phyloP scores from a whole-genome alignment of 2,888 invertebrate genomes.

The Drosophila melanocephala region DNA sequence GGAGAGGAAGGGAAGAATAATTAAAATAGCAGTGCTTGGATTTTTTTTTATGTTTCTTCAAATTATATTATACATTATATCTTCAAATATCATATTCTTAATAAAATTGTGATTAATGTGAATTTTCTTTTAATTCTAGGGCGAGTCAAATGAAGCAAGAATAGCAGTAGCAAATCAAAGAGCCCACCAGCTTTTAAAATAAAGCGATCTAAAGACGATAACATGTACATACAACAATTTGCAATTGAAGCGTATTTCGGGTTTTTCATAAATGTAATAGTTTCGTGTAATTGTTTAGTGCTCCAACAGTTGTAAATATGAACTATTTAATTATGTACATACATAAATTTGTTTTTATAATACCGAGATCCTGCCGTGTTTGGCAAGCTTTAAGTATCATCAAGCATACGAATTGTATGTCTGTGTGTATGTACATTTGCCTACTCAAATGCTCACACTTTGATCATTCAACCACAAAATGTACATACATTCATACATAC shows the following conservation, averaged over 20 bases:
- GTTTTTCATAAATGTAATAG: constrained; percentile 38
- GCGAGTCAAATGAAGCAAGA: constrained; percentile 97
- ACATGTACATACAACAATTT: constrained; percentile 47
- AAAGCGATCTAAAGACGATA: constrained; percentile 82
- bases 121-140: constrained; percentile 86
- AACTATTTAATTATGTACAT: constrained; percentile 9
- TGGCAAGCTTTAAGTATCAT: constrained; percentile 4
- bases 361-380: not conserved
- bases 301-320: constrained; percentile 62
- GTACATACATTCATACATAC: constrained; percentile 5
- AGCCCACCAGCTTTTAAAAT: constrained; percentile 98
- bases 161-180: constrained; percentile 98
- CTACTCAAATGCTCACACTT: constrained; percentile 23
- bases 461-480: constrained; percentile 3
- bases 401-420: constrained; percentile 5
- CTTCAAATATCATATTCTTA: not conserved
- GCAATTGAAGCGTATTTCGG: constrained; percentile 32
- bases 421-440: constrained; percentile 1
- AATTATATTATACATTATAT: not conserved
- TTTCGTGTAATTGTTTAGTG: constrained; percentile 56
- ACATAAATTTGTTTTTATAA: constrained; percentile 2
- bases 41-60: not conserved
- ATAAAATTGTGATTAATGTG: not conserved
- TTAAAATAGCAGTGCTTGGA: accelerated
- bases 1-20: not conserved